Evolutionary conservation across 2,888 invertebrate species (phyloP).

Genomic region (Diplazon laetatorius): DNA sequence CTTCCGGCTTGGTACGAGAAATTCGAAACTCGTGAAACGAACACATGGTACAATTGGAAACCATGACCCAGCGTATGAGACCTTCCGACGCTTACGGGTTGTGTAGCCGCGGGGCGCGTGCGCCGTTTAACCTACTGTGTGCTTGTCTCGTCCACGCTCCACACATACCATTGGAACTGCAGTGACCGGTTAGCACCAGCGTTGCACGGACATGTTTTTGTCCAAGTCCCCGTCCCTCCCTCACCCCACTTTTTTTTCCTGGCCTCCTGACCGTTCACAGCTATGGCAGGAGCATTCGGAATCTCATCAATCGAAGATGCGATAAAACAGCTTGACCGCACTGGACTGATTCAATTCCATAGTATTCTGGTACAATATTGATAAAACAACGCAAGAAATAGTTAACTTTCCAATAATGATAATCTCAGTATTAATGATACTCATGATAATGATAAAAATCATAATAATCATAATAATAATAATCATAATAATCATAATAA

Average conservation of each 20-base stretch:
- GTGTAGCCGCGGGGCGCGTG: constrained; percentile 37
- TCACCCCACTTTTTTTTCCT: not conserved
- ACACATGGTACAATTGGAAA: constrained; percentile 27
- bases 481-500: not conserved
- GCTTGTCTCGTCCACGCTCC: not conserved
- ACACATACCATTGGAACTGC: not conserved
- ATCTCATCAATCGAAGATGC: constrained; percentile 41
- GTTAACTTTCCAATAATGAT: not conserved
- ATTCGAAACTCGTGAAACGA: not conserved
- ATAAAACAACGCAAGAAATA: not conserved
- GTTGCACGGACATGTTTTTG: not conserved
- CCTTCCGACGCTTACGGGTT: constrained; percentile 44
- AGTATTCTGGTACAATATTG: constrained; percentile 16
- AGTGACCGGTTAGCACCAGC: not conserved
- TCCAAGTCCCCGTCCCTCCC: not conserved
- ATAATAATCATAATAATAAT: not conserved
- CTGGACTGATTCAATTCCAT: constrained; percentile 25
- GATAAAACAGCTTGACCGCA: constrained; percentile 34
- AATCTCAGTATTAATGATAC: constrained; percentile 1
- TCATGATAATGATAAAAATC: not conserved
- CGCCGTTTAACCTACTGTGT: constrained; percentile 13
- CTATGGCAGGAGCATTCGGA: constrained; percentile 22
- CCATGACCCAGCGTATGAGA: constrained; percentile 47
- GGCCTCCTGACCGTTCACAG: not conserved
- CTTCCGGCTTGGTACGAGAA: not conserved